Evolutionary conservation across 2,113 vertebrate genomes (phyloP).

Genomic region (Anolis carolinensis): DNA sequence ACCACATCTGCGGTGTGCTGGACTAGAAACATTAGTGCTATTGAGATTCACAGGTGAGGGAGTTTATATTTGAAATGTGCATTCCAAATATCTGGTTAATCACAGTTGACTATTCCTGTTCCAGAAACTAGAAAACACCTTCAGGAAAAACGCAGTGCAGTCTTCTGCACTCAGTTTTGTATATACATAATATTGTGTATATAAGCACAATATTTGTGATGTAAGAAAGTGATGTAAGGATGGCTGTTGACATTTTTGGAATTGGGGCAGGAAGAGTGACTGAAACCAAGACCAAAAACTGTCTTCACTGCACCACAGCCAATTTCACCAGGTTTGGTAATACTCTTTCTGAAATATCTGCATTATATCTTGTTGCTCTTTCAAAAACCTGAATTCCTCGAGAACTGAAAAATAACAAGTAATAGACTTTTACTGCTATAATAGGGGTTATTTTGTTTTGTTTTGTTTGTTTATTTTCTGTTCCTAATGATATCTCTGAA

Average conservation of each 20-base stretch:
- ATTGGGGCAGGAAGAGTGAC: rapidly evolving
- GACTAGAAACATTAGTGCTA: background rate
- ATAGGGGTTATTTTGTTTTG: background rate
- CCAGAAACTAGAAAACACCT: too few species aligned
- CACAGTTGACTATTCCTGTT: too few species aligned
- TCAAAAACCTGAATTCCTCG: background rate
- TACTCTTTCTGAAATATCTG: background rate
- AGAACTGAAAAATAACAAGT: background rate
- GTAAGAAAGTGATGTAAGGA: background rate
- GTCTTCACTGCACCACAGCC: background rate
- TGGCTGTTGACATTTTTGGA: background rate
- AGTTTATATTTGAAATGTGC: too few species aligned
- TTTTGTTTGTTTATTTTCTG: background rate
- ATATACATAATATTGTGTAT: too few species aligned
- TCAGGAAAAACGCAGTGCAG: too few species aligned
- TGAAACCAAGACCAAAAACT: background rate
- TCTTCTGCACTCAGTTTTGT: background rate
- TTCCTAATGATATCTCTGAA: slow-evolving; percentile 22
- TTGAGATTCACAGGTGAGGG: too few species aligned
- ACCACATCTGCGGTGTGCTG: background rate
- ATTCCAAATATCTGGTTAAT: too few species aligned
- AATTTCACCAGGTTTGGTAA: background rate
- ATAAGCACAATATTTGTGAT: too few species aligned
- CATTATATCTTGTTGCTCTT: background rate
- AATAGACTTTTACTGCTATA: background rate